These are phyloP conservation scores for Volucella inanis DNA, from an alignment of 2,888 invertebrate genomes.

Conservation along the genomic window DNA sequence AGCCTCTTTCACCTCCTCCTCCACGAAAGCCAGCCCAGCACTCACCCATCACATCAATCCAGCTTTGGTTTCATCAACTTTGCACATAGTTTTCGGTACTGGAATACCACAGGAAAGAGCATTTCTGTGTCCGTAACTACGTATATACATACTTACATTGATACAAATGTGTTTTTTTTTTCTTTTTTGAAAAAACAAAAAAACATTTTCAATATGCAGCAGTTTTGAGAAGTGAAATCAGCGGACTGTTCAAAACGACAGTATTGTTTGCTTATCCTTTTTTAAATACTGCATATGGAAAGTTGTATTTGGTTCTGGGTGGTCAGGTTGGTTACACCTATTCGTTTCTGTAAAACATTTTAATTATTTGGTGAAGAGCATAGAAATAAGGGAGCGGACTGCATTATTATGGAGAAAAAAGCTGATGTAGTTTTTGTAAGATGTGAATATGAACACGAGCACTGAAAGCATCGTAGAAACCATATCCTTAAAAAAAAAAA, in stretches of 20 bases:
- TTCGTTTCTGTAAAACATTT: conserved; percentile 59
- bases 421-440: too few species aligned
- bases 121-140: conserved; percentile 28
- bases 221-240: conserved; percentile 8
- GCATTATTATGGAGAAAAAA: too few species aligned
- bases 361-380: conserved; percentile 68
- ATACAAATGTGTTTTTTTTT: conserved; percentile 44
- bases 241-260: neutral
- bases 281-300: conserved; percentile 40
- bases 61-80: conserved; percentile 65
- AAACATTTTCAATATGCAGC: conserved; percentile 42
- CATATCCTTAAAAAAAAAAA: too few species aligned
- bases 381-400: conserved; percentile 40
- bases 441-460: too few species aligned
- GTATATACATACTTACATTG: neutral
- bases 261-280: conserved; percentile 67
- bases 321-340: neutral
- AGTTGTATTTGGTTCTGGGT: neutral
- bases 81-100: conserved; percentile 38
- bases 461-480: too few species aligned
- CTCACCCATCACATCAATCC: conserved; percentile 4
- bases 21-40: neutral
- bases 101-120: conserved; percentile 12
- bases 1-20: conserved; percentile 4
- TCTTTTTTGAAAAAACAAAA: neutral